Percentiles rank a stretch among this genome's conserved stretches.
These are phyloP conservation scores for Eulemur mongoz DNA, from an alignment of 2,797 vertebrate species.

Conservation along the genomic window DNA sequence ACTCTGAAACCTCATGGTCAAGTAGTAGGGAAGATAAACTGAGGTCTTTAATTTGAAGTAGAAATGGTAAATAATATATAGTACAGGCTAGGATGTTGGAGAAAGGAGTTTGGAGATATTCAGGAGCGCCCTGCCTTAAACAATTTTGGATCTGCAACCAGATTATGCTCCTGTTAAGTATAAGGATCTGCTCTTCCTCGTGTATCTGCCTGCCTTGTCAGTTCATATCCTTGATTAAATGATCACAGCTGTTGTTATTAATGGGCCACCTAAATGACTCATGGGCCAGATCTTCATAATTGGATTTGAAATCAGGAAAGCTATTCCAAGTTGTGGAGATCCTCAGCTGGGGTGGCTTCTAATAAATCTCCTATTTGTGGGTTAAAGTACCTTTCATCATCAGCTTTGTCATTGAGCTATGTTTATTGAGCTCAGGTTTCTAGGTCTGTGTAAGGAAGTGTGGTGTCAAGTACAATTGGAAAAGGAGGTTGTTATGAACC, in stretches of 20 bases:
- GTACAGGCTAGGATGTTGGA: neutral
- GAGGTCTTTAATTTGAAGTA: neutral
- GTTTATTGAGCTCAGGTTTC: neutral
- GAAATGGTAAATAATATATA: neutral
- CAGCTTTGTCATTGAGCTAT: neutral
- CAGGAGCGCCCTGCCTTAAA: neutral
- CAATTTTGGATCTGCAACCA: neutral
- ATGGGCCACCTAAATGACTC: neutral
- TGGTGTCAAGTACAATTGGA: neutral
- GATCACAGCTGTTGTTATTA: neutral
- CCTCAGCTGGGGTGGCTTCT: neutral
- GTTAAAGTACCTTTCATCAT: neutral
- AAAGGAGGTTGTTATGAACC: neutral
- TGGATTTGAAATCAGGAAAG: neutral
- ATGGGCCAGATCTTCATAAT: neutral
- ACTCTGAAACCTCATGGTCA: neutral
- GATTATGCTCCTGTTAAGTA: neutral
- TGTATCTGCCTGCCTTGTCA: neutral
- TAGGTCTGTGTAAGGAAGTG: neutral
- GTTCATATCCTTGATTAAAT: neutral
- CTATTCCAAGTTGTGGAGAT: neutral
- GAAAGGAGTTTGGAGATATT: neutral
- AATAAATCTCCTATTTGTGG: neutral
- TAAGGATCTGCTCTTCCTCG: neutral
- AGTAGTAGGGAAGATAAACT: neutral